Base-by-base conservation (phyloP, 2,888 invertebrate species). In the Rhogogaster chlorosoma region DNA sequence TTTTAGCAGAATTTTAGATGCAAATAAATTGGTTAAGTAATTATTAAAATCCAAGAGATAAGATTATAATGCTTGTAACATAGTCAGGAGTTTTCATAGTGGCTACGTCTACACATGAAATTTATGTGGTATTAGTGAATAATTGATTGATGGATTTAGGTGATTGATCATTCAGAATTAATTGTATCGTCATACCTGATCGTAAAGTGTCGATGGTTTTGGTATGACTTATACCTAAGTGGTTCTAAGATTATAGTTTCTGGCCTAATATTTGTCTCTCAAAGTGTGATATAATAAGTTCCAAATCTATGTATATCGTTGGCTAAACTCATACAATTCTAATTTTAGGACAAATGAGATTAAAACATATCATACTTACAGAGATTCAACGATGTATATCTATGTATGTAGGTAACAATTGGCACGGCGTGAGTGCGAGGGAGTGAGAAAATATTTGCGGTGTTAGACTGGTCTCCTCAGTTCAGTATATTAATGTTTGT, bases 311-410 rank as follows among this genome's bases (percentile, higher is more conserved):
- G 32, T 67, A 67, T 67, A 67, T 67, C 67, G 67, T 29, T 67
- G 67, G 15, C 32, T 32, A 26, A 67, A 32, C 15, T 29, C 32
- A 18, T 67, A 32, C 15, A 32, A 15, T 29, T 67, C 29, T 73
- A 38, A 38, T 38, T 71, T 38, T 9, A 71, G 70, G 36, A n/a
- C 3, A 38, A 71, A 36, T n/a, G 70, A 18, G 32, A 71, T 26
- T 42, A 73, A 26, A 26, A 73, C 7, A 38, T 18, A 73, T 73
- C 22, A 42, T 73, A 73, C 73, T 73, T 42, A 73, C 73, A 38
- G 42, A 73, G 26, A 42, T 22, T 38, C 42, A 38, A 38, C 73
- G 73, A 26, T 73, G 18, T 73, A 73, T 73, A 10, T 36, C n/a
- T 73, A 73, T 42, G 22, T 42, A 26, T 22, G 38, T 73, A 12